Percentiles rank a stretch among this genome's conserved stretches.
Evolutionary conservation across 2,888 invertebrate genomes (phyloP).

Genomic region (Hydrotaea cyrtoneurina): DNA sequence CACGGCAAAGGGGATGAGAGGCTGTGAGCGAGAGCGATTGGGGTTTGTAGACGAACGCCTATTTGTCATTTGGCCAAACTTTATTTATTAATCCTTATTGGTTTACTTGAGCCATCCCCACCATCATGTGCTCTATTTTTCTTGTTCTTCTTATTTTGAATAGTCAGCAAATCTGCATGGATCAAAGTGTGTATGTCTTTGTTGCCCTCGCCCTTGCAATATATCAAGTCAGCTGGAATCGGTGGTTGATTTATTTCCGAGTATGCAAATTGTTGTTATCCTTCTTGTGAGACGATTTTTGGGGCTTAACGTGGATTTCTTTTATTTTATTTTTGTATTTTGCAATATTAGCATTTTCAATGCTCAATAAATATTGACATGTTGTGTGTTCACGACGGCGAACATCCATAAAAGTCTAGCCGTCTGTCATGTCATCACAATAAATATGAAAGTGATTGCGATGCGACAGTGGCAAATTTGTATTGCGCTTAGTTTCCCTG

Average conservation of each 20-base stretch:
- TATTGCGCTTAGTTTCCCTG: background rate
- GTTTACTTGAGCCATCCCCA: constrained; percentile 18
- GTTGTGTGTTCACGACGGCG: background rate
- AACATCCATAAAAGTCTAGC: constrained; percentile 30
- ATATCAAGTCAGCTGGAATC: constrained; percentile 32
- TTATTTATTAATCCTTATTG: constrained; percentile 56
- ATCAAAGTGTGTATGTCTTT: constrained; percentile 21
- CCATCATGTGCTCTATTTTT: background rate
- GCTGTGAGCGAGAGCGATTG: background rate
- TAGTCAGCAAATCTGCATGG: constrained; percentile 47
- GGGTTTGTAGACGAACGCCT: constrained; percentile 18
- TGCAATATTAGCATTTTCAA: constrained; percentile 39
- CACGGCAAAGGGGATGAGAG: background rate
- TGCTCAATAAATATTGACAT: constrained; percentile 25
- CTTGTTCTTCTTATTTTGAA: background rate
- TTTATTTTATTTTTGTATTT: background rate
- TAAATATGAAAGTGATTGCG: constrained; percentile 14
- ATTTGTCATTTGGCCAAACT: constrained; percentile 48
- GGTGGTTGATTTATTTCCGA: constrained; percentile 24
- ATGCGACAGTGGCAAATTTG: constrained; percentile 16
- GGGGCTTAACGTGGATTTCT: background rate
- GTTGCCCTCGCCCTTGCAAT: constrained; percentile 10
- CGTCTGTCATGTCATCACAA: constrained; percentile 17
- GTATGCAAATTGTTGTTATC: constrained; percentile 29
- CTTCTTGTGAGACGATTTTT: background rate